Percentiles rank a stretch among this genome's conserved stretches.
These are phyloP conservation scores for Eurosta solidaginis DNA, from an alignment of 1,140 invertebrate species.

Conservation along the genomic window DNA sequence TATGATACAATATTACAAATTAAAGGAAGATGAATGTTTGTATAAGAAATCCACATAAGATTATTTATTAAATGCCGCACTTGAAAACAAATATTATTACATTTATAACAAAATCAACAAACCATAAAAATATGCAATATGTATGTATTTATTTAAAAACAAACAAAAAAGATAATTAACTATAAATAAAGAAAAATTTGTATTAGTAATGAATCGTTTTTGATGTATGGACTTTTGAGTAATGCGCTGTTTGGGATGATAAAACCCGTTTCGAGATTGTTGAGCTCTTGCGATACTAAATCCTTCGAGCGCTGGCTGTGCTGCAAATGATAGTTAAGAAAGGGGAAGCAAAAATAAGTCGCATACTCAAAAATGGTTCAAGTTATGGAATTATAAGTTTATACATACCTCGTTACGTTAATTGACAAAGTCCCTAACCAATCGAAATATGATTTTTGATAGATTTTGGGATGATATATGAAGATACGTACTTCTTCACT, in stretches of 20 bases:
- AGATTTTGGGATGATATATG: too few species aligned
- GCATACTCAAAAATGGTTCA: not conserved
- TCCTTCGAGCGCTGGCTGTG: constrained; percentile 44
- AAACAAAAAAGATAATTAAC: not conserved
- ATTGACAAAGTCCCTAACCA: too few species aligned
- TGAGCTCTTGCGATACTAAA: constrained; percentile 50
- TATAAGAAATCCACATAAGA: too few species aligned
- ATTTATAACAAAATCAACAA: not conserved
- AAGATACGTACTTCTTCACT: too few species aligned
- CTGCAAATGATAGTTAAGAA: constrained; percentile 4
- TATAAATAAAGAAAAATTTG: constrained; percentile 40
- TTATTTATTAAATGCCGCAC: too few species aligned
- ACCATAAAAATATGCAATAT: not conserved
- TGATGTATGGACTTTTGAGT: constrained; percentile 47
- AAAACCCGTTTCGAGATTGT: constrained; percentile 49
- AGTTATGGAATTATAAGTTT: too few species aligned
- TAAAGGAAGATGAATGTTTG: too few species aligned
- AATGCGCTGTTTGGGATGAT: constrained; percentile 55
- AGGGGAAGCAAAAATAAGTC: not conserved
- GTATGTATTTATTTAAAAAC: not conserved
- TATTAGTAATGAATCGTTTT: constrained; percentile 46
- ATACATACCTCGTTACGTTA: too few species aligned
- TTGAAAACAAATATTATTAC: too few species aligned
- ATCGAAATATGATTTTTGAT: too few species aligned
- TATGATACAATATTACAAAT: too few species aligned